phyloP scores from a whole-genome alignment of 2,113 vertebrate genomes.

The Heteronetta atricapilla region DNA sequence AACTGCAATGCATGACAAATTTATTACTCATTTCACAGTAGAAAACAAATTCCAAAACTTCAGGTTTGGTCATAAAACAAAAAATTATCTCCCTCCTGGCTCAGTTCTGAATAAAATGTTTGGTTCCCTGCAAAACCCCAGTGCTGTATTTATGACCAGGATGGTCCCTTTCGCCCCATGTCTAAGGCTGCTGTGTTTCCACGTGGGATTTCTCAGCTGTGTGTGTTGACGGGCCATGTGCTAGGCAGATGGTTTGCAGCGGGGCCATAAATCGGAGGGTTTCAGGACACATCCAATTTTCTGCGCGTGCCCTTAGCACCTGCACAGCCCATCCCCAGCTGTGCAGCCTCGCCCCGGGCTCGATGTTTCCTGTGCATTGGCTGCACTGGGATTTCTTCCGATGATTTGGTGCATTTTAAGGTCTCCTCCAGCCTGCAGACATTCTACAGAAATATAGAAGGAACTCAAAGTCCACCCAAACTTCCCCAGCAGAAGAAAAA shows the following conservation, averaged over 20 bases:
- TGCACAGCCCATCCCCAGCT: fast-evolving
- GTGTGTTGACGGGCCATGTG: background rate
- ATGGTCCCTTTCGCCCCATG: background rate
- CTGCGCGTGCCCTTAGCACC: background rate
- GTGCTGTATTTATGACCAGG: background rate
- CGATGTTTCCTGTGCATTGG: background rate
- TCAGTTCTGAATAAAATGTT: background rate
- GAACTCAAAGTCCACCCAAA: background rate
- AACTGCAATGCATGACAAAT: background rate
- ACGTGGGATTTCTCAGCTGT: background rate
- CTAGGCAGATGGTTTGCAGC: background rate
- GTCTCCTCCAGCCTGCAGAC: background rate
- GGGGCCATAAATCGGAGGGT: background rate
- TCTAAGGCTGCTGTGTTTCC: constrained; percentile 5
- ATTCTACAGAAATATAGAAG: background rate
- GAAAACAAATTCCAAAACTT: background rate
- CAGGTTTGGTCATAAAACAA: background rate
- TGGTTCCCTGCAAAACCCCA: background rate
- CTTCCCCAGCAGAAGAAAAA: background rate
- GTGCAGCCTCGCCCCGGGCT: background rate
- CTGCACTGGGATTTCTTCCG: background rate
- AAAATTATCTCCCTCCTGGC: background rate
- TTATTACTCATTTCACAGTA: background rate
- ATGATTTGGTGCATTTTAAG: fast-evolving
- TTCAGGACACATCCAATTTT: background rate